Percentiles rank a stretch among this genome's conserved stretches.
Evolutionary conservation across 2,888 invertebrate species (phyloP).

Genomic region (Nebria salina): DNA sequence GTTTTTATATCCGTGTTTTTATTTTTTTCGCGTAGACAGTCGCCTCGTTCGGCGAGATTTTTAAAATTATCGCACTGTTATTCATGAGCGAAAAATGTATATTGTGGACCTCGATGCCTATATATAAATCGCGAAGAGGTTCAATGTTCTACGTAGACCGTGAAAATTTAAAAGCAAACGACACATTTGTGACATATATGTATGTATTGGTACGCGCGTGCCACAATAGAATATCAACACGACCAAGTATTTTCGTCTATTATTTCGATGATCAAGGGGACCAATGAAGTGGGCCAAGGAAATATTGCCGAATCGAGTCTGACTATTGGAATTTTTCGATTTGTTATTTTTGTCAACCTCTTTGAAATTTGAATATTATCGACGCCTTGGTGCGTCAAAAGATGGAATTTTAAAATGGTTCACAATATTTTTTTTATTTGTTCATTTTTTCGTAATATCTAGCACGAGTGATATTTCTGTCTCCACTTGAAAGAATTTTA

Average conservation of each 20-base stretch:
- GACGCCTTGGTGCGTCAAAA: not conserved
- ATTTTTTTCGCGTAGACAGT: not conserved
- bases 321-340: not conserved
- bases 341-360: not conserved
- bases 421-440: not conserved
- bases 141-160: constrained; percentile 42
- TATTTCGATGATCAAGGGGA: constrained; percentile 27
- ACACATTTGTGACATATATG: constrained; percentile 27
- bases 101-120: constrained; percentile 4
- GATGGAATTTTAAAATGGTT: not conserved
- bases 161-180: constrained; percentile 34
- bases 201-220: not conserved
- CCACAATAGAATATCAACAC: not conserved
- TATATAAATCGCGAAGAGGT: constrained; percentile 18
- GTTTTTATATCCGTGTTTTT: not conserved
- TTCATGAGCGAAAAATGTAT: not conserved
- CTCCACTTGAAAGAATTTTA: not conserved
- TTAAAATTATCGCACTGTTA: not conserved
- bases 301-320: constrained; percentile 14
- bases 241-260: not conserved
- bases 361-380: not conserved
- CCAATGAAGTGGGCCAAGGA: constrained; percentile 42
- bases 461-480: not conserved
- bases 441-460: not conserved
- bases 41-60: not conserved